Conservation (phyloP, 2,113 vertebrate genomes). For the Dipodomys merriami region DNA sequence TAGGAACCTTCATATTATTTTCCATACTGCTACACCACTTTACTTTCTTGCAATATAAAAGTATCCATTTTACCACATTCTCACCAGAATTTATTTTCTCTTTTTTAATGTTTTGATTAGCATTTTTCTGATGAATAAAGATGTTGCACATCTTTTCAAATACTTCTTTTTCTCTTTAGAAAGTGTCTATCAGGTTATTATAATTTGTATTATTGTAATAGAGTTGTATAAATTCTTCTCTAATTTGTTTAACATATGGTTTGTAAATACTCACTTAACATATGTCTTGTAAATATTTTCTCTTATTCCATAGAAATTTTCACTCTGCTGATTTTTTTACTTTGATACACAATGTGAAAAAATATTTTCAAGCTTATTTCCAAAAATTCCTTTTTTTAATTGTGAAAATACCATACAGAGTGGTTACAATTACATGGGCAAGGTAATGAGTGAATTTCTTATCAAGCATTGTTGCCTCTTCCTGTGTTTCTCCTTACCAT, state of each 20-base stretch:
- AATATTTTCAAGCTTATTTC: slow-evolving; percentile 6
- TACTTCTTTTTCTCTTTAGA: not conserved
- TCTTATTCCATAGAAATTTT: slow-evolving; percentile 2
- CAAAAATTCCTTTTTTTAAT: not conserved
- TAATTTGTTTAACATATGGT: not conserved
- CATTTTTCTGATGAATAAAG: not conserved
- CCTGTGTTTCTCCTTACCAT: too few species aligned
- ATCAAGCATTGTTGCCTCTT: too few species aligned
- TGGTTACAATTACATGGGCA: too few species aligned
- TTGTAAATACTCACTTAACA: not conserved
- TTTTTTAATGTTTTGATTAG: not conserved
- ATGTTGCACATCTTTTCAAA: not conserved
- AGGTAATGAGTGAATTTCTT: too few species aligned
- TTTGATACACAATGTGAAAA: slow-evolving; percentile 5
- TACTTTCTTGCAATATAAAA: not conserved
- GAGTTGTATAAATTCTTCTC: slow-evolving; percentile 6
- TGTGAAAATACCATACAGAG: too few species aligned
- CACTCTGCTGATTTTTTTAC: not conserved
- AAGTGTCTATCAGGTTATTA: not conserved
- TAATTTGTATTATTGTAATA: slow-evolving; percentile 1
- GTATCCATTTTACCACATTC: not conserved
- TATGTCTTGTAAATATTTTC: slow-evolving; percentile 31
- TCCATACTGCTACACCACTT: not conserved
- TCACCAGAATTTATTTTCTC: not conserved
- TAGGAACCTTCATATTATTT: not conserved